A percentile compares a stretch with the other conserved stretches of the same genome.
Conservation (phyloP, 2,113 vertebrate species). For the Osmerus eperlanus region DNA sequence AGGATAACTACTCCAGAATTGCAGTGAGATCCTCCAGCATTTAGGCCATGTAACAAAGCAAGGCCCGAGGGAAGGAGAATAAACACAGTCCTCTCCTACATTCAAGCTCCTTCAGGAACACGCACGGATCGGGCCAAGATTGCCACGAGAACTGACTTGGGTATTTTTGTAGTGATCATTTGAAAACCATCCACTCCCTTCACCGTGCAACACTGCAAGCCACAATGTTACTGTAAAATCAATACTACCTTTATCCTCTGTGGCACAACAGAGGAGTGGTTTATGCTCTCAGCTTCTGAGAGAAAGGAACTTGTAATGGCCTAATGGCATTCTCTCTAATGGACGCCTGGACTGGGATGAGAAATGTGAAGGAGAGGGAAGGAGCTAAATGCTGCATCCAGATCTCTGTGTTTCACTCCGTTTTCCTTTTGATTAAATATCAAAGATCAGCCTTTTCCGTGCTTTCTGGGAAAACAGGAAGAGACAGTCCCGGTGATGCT, state of each 20-base stretch:
- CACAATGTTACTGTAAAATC: slow-evolving; percentile 56
- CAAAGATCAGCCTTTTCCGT: slow-evolving; percentile 3
- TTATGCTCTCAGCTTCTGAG: slow-evolving; percentile 61
- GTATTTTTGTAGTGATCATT: slow-evolving; percentile 19
- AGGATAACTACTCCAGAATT: slow-evolving; percentile 27
- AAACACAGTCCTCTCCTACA: slow-evolving; percentile 13
- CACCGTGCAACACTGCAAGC: slow-evolving; percentile 32
- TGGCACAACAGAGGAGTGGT: slow-evolving; percentile 54
- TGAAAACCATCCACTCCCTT: slow-evolving; percentile 43
- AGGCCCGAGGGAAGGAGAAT: slow-evolving; percentile 15
- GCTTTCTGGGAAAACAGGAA: slow-evolving; percentile 8
- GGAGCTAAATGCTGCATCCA: slow-evolving; percentile 47
- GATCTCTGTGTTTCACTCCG: slow-evolving; percentile 11
- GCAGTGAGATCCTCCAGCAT: slow-evolving; percentile 21
- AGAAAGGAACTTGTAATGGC: slow-evolving; percentile 55
- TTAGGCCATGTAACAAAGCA: slow-evolving; percentile 13
- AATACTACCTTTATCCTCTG: slow-evolving; percentile 52
- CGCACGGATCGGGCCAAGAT: background rate
- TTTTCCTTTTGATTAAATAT: slow-evolving; percentile 33
- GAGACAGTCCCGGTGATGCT: background rate
- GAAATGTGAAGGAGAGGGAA: slow-evolving; percentile 71
- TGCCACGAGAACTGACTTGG: slow-evolving; percentile 1
- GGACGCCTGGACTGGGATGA: slow-evolving; percentile 44
- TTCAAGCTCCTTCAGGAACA: slow-evolving; percentile 1
- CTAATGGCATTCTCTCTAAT: slow-evolving; percentile 53